Conservation (phyloP, 1,140 invertebrate species). For the Bombus cullumanus region DNA sequence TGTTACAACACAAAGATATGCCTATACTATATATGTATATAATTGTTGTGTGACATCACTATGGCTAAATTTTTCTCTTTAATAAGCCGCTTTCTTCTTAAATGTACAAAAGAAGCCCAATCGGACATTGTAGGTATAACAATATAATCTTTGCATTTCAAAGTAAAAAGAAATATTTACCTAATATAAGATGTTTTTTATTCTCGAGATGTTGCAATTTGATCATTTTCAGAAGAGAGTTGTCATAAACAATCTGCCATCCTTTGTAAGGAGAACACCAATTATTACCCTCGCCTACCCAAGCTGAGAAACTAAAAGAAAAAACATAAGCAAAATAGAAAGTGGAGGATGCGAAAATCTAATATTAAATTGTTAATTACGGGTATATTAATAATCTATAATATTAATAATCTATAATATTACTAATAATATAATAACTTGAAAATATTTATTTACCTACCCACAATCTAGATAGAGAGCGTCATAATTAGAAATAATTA, state of each 20-base stretch:
- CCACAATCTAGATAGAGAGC: conserved; percentile 93
- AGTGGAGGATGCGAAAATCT: background rate
- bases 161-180: conserved; percentile 65
- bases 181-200: conserved; percentile 83
- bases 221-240: conserved; percentile 86
- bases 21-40: background rate
- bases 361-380: background rate
- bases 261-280: conserved; percentile 95
- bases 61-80: background rate
- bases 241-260: conserved; percentile 93
- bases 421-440: background rate
- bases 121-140: conserved; percentile 29
- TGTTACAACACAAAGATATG: conserved; percentile 73
- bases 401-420: background rate
- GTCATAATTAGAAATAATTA: conserved; percentile 94
- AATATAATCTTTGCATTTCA: background rate
- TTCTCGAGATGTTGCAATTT: conserved; percentile 74
- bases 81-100: background rate
- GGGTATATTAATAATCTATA: background rate
- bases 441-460: conserved; percentile 74
- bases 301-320: conserved; percentile 81
- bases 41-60: background rate
- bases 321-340: conserved; percentile 16
- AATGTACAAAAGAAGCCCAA: background rate
- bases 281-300: conserved; percentile 87